Base-by-base conservation (phyloP, 2,113 vertebrate genomes). In the Xenotilapia flavipinnis region DNA sequence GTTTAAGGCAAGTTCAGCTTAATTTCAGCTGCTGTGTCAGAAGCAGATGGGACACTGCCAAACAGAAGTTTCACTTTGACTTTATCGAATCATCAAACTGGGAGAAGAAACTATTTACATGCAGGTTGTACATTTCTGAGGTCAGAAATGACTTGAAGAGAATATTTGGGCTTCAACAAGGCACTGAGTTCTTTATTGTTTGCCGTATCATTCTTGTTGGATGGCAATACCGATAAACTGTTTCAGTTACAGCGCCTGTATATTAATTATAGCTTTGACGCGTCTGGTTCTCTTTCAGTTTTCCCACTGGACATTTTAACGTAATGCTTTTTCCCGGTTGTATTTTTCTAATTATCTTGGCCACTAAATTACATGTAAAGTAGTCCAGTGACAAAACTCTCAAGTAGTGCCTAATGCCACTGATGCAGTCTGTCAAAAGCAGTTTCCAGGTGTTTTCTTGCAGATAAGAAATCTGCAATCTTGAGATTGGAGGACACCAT, bases 391-490 rank as follows among this genome's bases (percentile, higher is more conserved):
- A 40, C 10, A 60, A 62, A 82, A 28, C 33, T 14, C 17, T 68
- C 31, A 79, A 68, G 51, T 9, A 19, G 21, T 40, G 73, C 80
- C 36, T 87, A 19, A 77, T 77, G 81, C 40, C 56, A 33, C 68
- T 47, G 45, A 51, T 84, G 82, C 28, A 60, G 75, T 21, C 84
- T 9, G 51, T 70, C 40, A 23, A 83, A 82, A 73, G 45, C 31
- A 49, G 73, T 73, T 82, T 33, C 88, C 90, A 92, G 89, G 87
- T 92, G 88, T 54, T 81, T 84, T 79, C 75, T 86, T 53, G 62
- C 55, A 84, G 91, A 92, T 93, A 86, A 93, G 81, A 83, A 86
- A 89, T 93, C 83, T 87, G 86, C 65, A 68, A 80, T 92, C 80
- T 89, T 9, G 58, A 90, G 40, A 85, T 81, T 80, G 82, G 23